A percentile compares a stretch with the other conserved stretches of the same genome.
These are phyloP conservation scores for Nomada ruficornis DNA, from an alignment of 2,888 invertebrate species.

Conservation along the genomic window DNA sequence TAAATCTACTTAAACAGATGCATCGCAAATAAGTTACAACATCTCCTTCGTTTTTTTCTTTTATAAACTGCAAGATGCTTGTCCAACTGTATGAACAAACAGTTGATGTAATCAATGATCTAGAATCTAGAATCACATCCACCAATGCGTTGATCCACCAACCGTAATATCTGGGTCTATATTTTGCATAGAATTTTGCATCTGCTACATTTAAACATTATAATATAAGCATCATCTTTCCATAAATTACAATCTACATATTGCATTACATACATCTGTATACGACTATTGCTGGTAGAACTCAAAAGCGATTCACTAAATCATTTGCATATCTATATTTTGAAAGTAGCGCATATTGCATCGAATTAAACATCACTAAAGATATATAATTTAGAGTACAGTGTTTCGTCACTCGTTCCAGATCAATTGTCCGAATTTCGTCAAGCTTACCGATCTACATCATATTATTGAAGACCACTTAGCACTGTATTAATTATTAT, in stretches of 20 bases:
- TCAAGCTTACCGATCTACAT: background rate
- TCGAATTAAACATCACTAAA: background rate
- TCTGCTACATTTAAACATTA: background rate
- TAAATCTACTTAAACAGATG: background rate
- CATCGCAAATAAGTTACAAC: background rate
- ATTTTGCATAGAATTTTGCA: background rate
- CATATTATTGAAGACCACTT: background rate
- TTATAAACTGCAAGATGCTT: slow-evolving; percentile 1
- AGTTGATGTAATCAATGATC: slow-evolving; percentile 7
- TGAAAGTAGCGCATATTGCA: slow-evolving; percentile 3
- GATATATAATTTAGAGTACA: slow-evolving; percentile 2
- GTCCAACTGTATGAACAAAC: background rate
- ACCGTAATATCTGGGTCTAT: background rate
- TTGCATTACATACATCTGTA: background rate
- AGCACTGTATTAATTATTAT: background rate
- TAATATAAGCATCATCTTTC: background rate
- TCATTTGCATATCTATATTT: slow-evolving; percentile 11
- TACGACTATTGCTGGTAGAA: no score
- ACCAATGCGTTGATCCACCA: background rate
- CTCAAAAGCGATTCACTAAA: background rate
- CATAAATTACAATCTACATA: background rate
- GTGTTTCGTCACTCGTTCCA: background rate
- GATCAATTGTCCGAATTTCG: slow-evolving; percentile 6
- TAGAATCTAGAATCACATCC: background rate
- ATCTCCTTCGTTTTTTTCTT: background rate